Percentiles rank a stretch among this genome's conserved stretches.
Evolutionary conservation across 2,888 invertebrate species (phyloP).

Genomic region (Drosophila pseudotalamancana): DNA sequence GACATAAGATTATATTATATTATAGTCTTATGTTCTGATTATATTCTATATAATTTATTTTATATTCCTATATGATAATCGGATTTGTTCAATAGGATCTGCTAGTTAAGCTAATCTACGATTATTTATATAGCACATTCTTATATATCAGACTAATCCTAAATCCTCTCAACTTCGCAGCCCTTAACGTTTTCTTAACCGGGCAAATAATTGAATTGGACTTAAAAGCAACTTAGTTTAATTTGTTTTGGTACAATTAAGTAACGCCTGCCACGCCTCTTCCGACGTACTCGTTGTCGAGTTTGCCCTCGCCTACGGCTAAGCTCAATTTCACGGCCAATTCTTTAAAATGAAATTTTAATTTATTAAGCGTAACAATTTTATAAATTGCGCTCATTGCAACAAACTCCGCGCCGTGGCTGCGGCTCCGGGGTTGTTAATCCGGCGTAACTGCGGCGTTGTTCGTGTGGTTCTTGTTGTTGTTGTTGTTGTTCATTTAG

Average conservation of each 20-base stretch:
- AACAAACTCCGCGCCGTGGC: conserved; percentile 15
- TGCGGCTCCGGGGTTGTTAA: conserved; percentile 63
- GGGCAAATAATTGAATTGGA: conserved; percentile 4
- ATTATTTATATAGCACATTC: no score
- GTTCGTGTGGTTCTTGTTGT: conserved; percentile 9
- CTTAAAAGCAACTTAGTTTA: conserved; percentile 22
- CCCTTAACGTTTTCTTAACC: background rate
- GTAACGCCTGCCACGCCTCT: background rate
- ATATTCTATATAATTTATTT: no score
- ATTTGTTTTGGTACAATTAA: conserved; percentile 45
- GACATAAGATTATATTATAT: no score
- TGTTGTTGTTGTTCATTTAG: conserved; percentile 11
- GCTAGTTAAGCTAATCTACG: no score
- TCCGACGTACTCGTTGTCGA: no score
- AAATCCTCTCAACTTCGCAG: no score
- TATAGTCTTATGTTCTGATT: no score
- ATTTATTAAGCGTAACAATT: conserved; percentile 83
- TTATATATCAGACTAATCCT: background rate
- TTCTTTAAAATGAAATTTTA: conserved; percentile 79
- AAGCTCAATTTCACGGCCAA: conserved; percentile 83
- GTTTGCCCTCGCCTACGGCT: conserved; percentile 20
- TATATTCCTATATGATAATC: no score
- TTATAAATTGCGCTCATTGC: conserved; percentile 81
- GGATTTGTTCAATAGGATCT: no score
- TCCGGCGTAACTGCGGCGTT: conserved; percentile 67